A percentile compares a stretch with the other conserved stretches of the same genome.
phyloP scores from a whole-genome alignment of 2,888 invertebrate genomes.

The Pimpla rufipes region DNA sequence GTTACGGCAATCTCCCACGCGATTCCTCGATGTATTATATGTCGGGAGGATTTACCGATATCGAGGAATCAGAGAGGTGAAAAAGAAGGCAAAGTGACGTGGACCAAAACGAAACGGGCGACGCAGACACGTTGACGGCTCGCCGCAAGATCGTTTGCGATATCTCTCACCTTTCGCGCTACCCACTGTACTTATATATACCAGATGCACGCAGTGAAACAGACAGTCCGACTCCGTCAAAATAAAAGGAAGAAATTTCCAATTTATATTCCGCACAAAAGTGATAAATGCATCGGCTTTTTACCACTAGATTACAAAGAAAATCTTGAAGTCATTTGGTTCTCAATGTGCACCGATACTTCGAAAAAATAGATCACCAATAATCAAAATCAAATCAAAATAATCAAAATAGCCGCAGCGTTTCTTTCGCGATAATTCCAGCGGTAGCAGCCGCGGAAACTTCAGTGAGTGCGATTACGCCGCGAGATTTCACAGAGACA shows the following conservation, averaged over 20 bases:
- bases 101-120: conserved; percentile 62
- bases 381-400: not conserved
- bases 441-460: not conserved
- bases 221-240: not conserved
- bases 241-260: not conserved
- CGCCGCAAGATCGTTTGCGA: conserved; percentile 26
- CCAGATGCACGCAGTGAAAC: conserved; percentile 1
- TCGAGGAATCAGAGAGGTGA: conserved; percentile 51
- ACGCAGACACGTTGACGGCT: conserved; percentile 28
- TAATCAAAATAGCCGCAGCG: not conserved
- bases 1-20: conserved; percentile 81
- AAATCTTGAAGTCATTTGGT: not conserved
- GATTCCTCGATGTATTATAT: conserved; percentile 67
- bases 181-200: not conserved
- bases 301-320: not conserved
- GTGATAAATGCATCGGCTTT: not conserved
- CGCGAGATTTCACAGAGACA: conserved; percentile 13
- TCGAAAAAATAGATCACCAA: too few species aligned
- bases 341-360: too few species aligned
- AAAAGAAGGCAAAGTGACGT: conserved; percentile 54
- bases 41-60: conserved; percentile 68
- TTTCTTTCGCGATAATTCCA: not conserved
- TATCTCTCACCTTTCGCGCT: conserved; percentile 26
- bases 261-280: not conserved
- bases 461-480: not conserved